A percentile compares a stretch with the other conserved stretches of the same genome.
phyloP scores from a whole-genome alignment of 64 coral and sea anemone genomes.

The Montipora foliosa region DNA sequence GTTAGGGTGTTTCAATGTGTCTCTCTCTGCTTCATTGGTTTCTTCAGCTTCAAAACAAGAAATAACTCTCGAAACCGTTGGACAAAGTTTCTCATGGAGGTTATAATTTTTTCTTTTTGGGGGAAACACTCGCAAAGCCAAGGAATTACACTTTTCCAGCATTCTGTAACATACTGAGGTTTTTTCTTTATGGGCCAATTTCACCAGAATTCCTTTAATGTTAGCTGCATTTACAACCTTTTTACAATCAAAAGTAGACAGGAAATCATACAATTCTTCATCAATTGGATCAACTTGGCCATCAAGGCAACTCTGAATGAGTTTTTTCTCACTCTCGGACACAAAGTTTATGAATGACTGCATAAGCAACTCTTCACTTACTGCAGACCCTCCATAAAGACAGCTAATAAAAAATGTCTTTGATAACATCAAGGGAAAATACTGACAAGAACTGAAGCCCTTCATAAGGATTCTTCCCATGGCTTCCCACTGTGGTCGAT shows the following conservation, averaged over 20 bases:
- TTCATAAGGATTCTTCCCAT: constrained; percentile 59
- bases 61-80: background rate
- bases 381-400: constrained; percentile 64
- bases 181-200: constrained; percentile 68
- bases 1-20: constrained; percentile 1
- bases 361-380: constrained; percentile 37
- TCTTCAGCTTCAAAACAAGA: background rate
- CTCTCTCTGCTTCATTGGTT: constrained; percentile 3
- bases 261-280: constrained; percentile 59
- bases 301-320: constrained; percentile 31
- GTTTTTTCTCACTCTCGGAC: constrained; percentile 22
- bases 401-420: constrained; percentile 51
- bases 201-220: constrained; percentile 25
- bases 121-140: too few species aligned
- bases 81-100: too few species aligned
- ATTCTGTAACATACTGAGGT: constrained; percentile 18
- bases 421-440: constrained; percentile 64
- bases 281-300: constrained; percentile 43
- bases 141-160: background rate
- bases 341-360: constrained; percentile 58
- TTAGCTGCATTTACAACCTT: constrained; percentile 28
- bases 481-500: constrained; percentile 60
- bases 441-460: constrained; percentile 30
- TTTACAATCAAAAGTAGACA: constrained; percentile 68
- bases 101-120: too few species aligned